phyloP scores from a whole-genome alignment of 2,888 invertebrate genomes.

The Timema cristinae region DNA sequence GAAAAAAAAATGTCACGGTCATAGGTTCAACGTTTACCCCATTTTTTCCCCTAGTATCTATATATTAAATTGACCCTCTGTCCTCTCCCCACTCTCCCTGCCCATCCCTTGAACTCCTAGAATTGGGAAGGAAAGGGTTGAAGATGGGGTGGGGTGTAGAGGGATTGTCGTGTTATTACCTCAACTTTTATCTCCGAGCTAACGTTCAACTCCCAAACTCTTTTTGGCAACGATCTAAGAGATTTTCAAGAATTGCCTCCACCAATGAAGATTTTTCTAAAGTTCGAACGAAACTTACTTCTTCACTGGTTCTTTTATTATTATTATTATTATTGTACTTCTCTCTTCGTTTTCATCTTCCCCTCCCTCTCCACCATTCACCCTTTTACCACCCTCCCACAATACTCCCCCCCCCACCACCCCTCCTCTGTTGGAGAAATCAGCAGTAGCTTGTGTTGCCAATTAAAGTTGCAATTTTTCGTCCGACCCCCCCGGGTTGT shows the following conservation, averaged over 20 bases:
- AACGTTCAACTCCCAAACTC: constrained; percentile 26
- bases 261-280: constrained; percentile 32
- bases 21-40: constrained; percentile 22
- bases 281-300: constrained; percentile 29
- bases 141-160: too few relatives aligned
- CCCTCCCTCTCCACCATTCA: background rate
- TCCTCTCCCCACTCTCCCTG: background rate
- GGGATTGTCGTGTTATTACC: constrained; percentile 28
- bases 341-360: background rate
- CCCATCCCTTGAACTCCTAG: background rate
- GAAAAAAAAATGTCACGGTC: constrained; percentile 22
- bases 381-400: constrained; percentile 4
- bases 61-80: constrained; percentile 24
- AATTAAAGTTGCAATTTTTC: constrained; percentile 33
- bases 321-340: too few relatives aligned
- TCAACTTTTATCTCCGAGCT: constrained; percentile 30
- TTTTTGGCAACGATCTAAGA: constrained; percentile 30
- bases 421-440: constrained; percentile 23
- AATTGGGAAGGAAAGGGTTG: too few relatives aligned
- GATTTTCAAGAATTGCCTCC: constrained; percentile 31
- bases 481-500: constrained; percentile 22
- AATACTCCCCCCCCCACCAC: too few relatives aligned
- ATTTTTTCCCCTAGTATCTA: constrained; percentile 23
- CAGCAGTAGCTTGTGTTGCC: constrained; percentile 33
- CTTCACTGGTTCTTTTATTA: background rate